Evolutionary conservation across 2,888 invertebrate species (phyloP), one percentile per base, ranked within the genome.

Genomic region (Cenopis cana): DNA sequence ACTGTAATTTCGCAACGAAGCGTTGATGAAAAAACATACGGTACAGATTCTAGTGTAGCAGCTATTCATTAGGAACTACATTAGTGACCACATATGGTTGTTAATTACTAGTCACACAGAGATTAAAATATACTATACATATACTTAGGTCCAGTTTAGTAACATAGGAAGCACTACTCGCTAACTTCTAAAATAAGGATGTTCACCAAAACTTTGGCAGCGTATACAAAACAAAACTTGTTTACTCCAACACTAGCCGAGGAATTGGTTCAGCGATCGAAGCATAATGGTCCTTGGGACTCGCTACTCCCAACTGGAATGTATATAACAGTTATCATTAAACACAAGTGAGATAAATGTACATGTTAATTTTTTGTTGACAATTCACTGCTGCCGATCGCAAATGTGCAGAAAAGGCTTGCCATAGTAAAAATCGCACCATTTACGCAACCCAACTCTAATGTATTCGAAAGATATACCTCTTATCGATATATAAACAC

Each of bases 181-280:
- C 18, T 60, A 69, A 66, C 68, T 59, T 4, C 50, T 60, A 50
- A 60, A 50, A 66, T 55, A 56, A 66, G 55, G 33, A 46, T 24
- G 55, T 54, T 71, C 29, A 29, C 38, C 24, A 41, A 62, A 65
- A 66, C 60, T 29, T 55, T 71, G 67, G 61, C 66, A 67, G 55
- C 24, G 49, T 8, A 18, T 55, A 36, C 66, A 61, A 65, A 38
- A 68, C 60, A 54, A 17, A 68, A 46, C 18, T 67, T 71, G 71
- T 67, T 71, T 61, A 71, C 50, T 59, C 18, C 64, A 60, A 55
- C 61, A 49, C 61, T 38, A 18, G 12, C 57, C 18, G 50, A 14
- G 52, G 29, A 59, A 69, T 50, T 24, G 29, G 54, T 54, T 54
- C 66, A 61, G 55, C 61, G 71, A 66, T 59, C 70, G 65, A 65